Evolutionary conservation across 2,797 vertebrate genomes (phyloP).

Genomic region (Phalloptychus januarius): DNA sequence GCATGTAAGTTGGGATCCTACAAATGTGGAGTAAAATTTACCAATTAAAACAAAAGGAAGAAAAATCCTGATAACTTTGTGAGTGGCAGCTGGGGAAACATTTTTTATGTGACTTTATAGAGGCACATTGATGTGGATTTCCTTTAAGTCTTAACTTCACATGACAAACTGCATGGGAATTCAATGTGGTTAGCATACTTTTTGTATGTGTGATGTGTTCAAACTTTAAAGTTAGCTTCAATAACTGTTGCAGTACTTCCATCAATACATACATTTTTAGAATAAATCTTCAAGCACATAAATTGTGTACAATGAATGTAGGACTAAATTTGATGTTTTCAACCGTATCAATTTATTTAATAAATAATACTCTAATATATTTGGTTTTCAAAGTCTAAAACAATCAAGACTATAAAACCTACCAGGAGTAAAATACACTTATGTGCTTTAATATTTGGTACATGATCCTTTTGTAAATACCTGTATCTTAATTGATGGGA

Average conservation of each 20-base stretch:
- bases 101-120: background rate
- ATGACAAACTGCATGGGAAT: background rate
- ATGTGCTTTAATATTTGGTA: background rate
- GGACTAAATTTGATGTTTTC: background rate
- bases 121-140: background rate
- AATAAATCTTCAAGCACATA: background rate
- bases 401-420: background rate
- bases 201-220: background rate
- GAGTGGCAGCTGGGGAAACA: background rate
- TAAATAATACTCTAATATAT: too few relatives aligned
- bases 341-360: background rate
- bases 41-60: background rate
- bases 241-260: background rate
- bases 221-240: background rate
- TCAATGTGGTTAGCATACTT: background rate
- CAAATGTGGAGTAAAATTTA: conserved; percentile 47
- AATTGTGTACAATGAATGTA: background rate
- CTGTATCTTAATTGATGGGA: background rate
- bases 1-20: conserved; percentile 71
- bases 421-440: background rate
- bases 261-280: background rate
- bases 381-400: background rate
- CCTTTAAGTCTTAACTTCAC: background rate
- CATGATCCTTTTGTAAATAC: background rate
- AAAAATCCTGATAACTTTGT: background rate